Percentiles rank a stretch among this genome's conserved stretches.
Evolutionary conservation across 2,888 invertebrate species (phyloP).

Genomic region (Orthosia gothica): DNA sequence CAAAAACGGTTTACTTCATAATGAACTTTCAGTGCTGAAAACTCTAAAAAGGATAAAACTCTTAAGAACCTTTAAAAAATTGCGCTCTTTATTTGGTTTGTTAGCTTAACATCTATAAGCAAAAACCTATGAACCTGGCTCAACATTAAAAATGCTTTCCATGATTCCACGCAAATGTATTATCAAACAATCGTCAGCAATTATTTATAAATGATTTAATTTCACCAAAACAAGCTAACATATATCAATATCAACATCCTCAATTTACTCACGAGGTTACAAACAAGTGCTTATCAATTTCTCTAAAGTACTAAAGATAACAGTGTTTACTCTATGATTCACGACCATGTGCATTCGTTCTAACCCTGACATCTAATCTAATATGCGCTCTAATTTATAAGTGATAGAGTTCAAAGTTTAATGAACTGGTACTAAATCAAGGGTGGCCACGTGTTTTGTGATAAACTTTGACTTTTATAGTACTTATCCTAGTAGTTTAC

Average conservation of each 20-base stretch:
- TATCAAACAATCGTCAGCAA: not conserved
- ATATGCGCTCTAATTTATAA: not conserved
- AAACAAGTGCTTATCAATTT: slow-evolving; percentile 54
- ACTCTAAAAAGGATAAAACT: not conserved
- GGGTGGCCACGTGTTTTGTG: slow-evolving; percentile 51
- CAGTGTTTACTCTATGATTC: slow-evolving; percentile 55
- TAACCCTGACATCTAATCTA: slow-evolving; percentile 5
- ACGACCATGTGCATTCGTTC: slow-evolving; percentile 42
- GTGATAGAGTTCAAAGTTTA: slow-evolving; percentile 32
- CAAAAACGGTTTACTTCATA: not conserved
- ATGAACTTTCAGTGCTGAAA: not conserved
- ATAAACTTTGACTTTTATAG: slow-evolving; percentile 49
- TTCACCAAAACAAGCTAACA: slow-evolving; percentile 31
- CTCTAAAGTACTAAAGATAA: slow-evolving; percentile 49
- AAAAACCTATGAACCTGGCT: not conserved
- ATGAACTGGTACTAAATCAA: slow-evolving; percentile 17
- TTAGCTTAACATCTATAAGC: not conserved
- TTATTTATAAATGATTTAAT: slow-evolving; percentile 14
- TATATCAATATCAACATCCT: slow-evolving; percentile 35
- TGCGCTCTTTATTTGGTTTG: not conserved
- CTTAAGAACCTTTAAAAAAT: not conserved
- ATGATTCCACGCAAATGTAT: not conserved
- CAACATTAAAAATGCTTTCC: not conserved
- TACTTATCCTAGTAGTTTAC: slow-evolving; percentile 39
- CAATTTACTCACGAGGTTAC: slow-evolving; percentile 15